phyloP scores from a whole-genome alignment of 1,140 invertebrate species.

The Macrocentrus cingulum region DNA sequence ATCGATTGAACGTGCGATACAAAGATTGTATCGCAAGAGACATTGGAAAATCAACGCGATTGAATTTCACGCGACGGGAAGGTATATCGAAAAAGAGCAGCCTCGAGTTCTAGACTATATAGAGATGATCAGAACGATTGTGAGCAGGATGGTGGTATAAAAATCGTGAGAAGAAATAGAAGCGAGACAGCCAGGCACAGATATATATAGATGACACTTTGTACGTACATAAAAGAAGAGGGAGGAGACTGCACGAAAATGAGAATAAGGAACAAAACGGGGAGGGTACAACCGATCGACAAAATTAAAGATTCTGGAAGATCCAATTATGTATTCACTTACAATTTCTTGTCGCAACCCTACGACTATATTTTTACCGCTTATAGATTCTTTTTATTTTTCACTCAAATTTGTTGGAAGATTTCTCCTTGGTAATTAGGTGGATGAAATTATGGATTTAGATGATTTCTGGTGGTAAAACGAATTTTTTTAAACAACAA shows the following conservation, averaged over 20 bases:
- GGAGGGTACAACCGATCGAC: constrained; percentile 37
- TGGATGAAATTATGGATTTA: no score
- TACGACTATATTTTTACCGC: constrained; percentile 4
- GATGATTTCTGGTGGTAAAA: no score
- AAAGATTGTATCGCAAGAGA: constrained; percentile 10
- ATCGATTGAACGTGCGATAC: constrained; percentile 1
- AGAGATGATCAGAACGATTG: background rate
- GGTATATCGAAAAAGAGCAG: constrained; percentile 12
- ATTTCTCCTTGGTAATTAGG: no score
- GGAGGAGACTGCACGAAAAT: constrained; percentile 11
- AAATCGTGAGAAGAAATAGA: constrained; percentile 7
- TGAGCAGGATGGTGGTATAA: background rate
- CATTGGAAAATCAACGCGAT: constrained; percentile 8
- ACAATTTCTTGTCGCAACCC: constrained; percentile 19
- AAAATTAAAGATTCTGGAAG: constrained; percentile 48
- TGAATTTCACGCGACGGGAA: constrained; percentile 6
- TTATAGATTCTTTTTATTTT: constrained; percentile 17
- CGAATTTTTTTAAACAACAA: no score
- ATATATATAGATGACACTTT: constrained; percentile 2
- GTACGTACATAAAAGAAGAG: background rate
- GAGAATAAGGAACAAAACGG: constrained; percentile 11
- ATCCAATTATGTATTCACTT: constrained; percentile 45
- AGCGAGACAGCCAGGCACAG: background rate
- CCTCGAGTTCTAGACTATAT: constrained; percentile 3
- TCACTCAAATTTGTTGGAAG: no score